Base-by-base conservation (phyloP, 2,888 invertebrate species). In the Cryptophagus acutangulus region DNA sequence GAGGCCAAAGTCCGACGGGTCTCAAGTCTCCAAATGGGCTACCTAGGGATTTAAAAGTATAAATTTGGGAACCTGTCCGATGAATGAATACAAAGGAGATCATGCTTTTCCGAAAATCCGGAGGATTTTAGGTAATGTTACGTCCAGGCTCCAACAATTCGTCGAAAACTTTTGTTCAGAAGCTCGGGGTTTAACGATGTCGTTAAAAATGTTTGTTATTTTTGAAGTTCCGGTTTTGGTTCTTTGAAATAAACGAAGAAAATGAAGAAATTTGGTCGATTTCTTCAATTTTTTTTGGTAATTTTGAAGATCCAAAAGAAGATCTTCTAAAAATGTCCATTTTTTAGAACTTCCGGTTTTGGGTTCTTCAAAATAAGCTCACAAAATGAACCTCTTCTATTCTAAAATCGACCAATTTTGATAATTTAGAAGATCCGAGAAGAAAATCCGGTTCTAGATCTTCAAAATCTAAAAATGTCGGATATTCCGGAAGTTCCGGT, bases 131-230 rank as follows among this genome's bases (percentile, higher is more conserved):
- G 45, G 49, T 54, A 48, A 53, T 52, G 58, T 55, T 59, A 49
- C 55, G 54, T 51, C 12, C 26, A 26, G 26, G 26, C 10, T 26
- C 26, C 12, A n/a, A 26, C 10, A 26, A 26, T 26, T 30, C 6
- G 2, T 26, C 10, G 4, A 26, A 26, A 26, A 20, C 9, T 18
- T 34, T 41, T 37, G 31, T 44, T 33, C 38, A 33, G 8, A 18
- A 28, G 36, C 16, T 31, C 36, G 26, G 36, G 18, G 30, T 53
- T 58, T 59, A 59, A 59, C 55, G 55, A 55, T 46, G 57, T 59
- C 56, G 54, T 61, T 59, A 56, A 56, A n/a, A 56, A 50, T 63
- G 60, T 61, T 61, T 61, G 58, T 61, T 61, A 58, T 61, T 59
- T 56, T 46, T 48, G 55, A 53, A 55, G 62, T 64, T 64, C 61